Evolutionary conservation across 2,888 invertebrate genomes (phyloP), one percentile per base, ranked within the genome.

Genomic region (Lysandra coridon): DNA sequence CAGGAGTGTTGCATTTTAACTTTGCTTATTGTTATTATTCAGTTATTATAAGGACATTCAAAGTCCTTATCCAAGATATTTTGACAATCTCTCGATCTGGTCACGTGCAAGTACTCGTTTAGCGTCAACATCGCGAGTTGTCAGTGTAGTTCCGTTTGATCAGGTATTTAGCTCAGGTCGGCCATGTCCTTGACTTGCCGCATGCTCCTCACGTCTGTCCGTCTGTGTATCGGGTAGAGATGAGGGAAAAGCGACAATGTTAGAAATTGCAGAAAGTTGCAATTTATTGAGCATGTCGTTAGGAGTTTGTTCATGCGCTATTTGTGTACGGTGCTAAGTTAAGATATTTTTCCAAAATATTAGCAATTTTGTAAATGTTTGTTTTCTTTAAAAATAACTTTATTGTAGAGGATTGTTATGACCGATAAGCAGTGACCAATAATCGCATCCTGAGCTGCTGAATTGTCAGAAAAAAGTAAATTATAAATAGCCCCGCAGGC

Each of bases 201-300:
- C 12, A 69, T 69, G 23, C 69, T 69, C 69, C 33, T 69, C 69
- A 33, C 69, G 69, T 69, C 33, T 33, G 64, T 30, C 30, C 1
- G 33, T 69, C 23, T 4, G 64, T 23, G 62, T 23, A 23, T 10
- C 64, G 10, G 12, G 69, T 17, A 17, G 14, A 69, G 69, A 69
- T 17, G 69, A 69, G 69, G 33, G 33, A 69, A 69, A 69, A 69
- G 69, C 69, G 69, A 69, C 30, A 69, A 69, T 17, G 69, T 69
- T 69, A 69, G 33, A 69, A 69, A 69, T 69, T 69, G 12, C 33
- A 14, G 69, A 69, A 69, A 69, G 69, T 69, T 69, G 33, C 33
- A 6, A 64, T 64, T 64, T 64, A 69, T 64, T 7, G 64, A 64
- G 64, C 10, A 30, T 69, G 3, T 37, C 33, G 6, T 37, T 17